phyloP scores from a whole-genome alignment of 2,888 invertebrate genomes.

The Andrena haemorrhoa region DNA sequence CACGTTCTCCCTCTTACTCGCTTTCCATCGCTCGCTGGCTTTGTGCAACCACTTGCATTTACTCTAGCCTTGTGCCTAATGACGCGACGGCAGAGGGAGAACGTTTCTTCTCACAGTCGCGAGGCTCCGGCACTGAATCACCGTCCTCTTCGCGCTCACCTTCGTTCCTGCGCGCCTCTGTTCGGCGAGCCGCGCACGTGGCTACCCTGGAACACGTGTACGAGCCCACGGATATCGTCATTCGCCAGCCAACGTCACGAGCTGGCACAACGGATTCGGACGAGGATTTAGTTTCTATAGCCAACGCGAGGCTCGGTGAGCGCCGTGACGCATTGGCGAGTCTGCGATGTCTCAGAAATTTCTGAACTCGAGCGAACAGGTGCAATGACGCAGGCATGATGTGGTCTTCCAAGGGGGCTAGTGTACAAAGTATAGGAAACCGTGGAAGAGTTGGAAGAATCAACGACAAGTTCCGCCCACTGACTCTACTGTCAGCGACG shows the following conservation, averaged over 20 bases:
- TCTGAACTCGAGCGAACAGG: too few species aligned
- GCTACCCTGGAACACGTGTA: conserved; percentile 11
- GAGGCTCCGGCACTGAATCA: conserved; percentile 50
- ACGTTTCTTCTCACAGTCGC: conserved; percentile 66
- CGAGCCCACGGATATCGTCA: not conserved
- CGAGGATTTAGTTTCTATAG: not conserved
- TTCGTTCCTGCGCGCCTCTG: conserved; percentile 1
- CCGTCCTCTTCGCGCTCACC: conserved; percentile 23
- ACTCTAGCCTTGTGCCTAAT: conserved; percentile 80
- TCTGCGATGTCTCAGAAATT: too few species aligned
- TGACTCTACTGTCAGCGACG: not conserved
- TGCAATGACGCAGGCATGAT: too few species aligned
- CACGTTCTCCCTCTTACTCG: conserved; percentile 26
- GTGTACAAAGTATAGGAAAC: not conserved
- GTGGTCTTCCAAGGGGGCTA: too few species aligned
- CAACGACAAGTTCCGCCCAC: not conserved
- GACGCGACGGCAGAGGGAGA: conserved; percentile 73
- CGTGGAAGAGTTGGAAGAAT: not conserved
- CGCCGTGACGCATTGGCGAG: too few species aligned
- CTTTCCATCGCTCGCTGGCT: conserved; percentile 50
- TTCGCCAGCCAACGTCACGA: not conserved
- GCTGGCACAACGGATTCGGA: not conserved
- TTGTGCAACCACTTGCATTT: conserved; percentile 71
- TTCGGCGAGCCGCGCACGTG: conserved; percentile 37
- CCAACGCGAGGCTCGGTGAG: too few species aligned